These are phyloP conservation scores for Spatula clypeata DNA, from an alignment of 2,797 vertebrate species.

Conservation along the genomic window DNA sequence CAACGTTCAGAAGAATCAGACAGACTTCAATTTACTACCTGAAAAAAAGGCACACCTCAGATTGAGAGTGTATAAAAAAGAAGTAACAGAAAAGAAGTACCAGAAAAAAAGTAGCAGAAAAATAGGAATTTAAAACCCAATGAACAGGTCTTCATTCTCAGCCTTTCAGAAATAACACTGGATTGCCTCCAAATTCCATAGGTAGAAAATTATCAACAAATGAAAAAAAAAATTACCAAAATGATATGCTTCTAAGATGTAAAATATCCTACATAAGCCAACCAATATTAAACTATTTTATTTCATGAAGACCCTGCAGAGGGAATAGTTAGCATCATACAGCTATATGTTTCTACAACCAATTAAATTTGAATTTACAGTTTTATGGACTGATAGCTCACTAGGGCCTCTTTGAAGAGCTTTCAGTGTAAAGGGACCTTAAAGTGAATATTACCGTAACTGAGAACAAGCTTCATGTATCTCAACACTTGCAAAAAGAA, in stretches of 20 bases:
- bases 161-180: background rate
- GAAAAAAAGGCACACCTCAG: background rate
- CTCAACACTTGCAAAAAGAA: constrained; percentile 10
- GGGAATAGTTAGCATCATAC: constrained; percentile 4
- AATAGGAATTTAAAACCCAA: background rate
- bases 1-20: background rate
- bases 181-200: background rate
- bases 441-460: background rate
- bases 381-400: constrained; percentile 3
- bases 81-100: constrained; percentile 9
- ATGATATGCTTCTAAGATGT: background rate
- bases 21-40: background rate
- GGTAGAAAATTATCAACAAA: background rate
- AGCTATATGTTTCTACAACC: background rate
- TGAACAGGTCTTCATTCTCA: background rate
- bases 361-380: constrained; percentile 44
- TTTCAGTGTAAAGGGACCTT: background rate
- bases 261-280: background rate
- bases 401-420: background rate
- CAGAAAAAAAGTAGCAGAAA: constrained; percentile 18
- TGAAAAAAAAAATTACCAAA: background rate
- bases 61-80: background rate
- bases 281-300: constrained; percentile 1
- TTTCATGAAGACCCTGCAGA: constrained; percentile 11
- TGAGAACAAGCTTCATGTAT: background rate